These are phyloP conservation scores for Scolopax bukidnonensis DNA, from an alignment of 2,797 vertebrate species.

Conservation along the genomic window DNA sequence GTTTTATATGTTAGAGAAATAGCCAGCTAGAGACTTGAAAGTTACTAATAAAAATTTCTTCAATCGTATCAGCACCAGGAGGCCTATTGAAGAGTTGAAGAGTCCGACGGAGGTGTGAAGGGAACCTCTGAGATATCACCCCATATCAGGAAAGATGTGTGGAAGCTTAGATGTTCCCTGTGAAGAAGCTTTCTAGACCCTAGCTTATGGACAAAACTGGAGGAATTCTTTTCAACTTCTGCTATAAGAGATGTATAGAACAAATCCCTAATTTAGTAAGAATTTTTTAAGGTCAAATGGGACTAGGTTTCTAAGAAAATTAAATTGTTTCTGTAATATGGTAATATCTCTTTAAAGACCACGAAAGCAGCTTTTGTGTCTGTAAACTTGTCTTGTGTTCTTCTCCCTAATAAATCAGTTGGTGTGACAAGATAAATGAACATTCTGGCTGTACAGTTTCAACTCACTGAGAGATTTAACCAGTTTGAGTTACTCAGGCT, in stretches of 20 bases:
- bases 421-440: neutral
- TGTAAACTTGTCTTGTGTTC: neutral
- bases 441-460: neutral
- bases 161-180: neutral
- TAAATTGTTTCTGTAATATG: neutral
- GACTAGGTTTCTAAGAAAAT: neutral
- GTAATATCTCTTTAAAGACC: neutral
- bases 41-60: neutral
- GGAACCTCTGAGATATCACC: neutral
- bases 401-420: neutral
- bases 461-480: neutral
- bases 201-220: neutral
- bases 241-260: fast-evolving
- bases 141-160: neutral
- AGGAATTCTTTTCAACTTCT: neutral
- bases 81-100: neutral
- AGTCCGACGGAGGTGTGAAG: neutral
- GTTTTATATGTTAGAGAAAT: neutral
- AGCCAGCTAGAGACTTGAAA: neutral
- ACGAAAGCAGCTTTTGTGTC: neutral
- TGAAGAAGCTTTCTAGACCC: neutral
- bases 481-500: neutral
- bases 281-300: neutral
- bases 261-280: neutral
- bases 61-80: neutral